These are phyloP conservation scores for Phoxinus phoxinus DNA, from an alignment of 2,113 vertebrate species.

Conservation along the genomic window DNA sequence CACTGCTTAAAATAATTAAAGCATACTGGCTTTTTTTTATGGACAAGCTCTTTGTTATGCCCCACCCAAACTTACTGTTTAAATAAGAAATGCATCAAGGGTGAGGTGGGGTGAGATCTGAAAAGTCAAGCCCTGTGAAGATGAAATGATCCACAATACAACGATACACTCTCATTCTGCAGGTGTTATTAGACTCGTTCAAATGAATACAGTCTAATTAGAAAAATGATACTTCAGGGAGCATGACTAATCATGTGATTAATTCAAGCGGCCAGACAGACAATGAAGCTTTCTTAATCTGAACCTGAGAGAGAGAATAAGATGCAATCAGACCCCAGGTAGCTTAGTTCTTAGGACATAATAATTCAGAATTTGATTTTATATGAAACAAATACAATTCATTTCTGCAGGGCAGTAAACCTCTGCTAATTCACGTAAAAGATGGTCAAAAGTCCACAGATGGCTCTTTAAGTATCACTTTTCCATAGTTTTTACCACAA, in stretches of 20 bases:
- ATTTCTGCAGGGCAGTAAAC: not conserved
- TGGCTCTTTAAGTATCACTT: not conserved
- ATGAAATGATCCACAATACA: conserved; percentile 16
- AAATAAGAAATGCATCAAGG: not conserved
- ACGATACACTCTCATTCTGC: conserved; percentile 38
- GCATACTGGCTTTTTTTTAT: not conserved
- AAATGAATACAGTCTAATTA: conserved; percentile 42
- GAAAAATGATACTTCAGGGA: conserved; percentile 23
- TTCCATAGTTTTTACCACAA: conserved; percentile 20
- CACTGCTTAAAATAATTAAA: not conserved
- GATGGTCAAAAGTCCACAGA: not conserved
- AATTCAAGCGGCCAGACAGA: conserved; percentile 24
- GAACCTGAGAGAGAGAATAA: not conserved
- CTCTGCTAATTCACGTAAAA: not conserved
- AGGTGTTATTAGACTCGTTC: conserved; percentile 35
- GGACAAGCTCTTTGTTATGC: not conserved
- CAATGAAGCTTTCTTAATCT: conserved; percentile 13
- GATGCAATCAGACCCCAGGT: not conserved
- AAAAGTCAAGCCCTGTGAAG: conserved; percentile 27
- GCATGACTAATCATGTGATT: conserved; percentile 50
- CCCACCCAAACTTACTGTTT: not conserved
- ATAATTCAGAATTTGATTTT: not conserved
- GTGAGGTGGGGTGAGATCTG: not conserved
- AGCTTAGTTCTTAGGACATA: not conserved
- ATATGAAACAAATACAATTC: not conserved